Conservation (phyloP, 2,797 vertebrate species). For the Etheostoma nigrum region DNA sequence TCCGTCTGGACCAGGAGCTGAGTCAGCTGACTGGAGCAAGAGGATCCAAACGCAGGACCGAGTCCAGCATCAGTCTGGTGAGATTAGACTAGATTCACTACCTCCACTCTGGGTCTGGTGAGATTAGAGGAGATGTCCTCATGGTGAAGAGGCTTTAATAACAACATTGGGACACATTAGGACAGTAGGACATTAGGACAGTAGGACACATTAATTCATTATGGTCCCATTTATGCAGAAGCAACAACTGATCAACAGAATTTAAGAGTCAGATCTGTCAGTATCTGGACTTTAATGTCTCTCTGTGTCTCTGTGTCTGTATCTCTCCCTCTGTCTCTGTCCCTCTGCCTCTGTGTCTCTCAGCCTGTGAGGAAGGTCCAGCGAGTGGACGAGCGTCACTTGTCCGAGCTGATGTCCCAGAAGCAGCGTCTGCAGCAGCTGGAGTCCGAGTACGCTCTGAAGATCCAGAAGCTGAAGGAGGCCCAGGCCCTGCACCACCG, state of each 20-base stretch:
- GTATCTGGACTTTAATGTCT: too few species aligned
- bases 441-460: slow-evolving; percentile 94
- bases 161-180: too few species aligned
- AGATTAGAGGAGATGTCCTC: slow-evolving; percentile 36
- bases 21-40: slow-evolving; percentile 85
- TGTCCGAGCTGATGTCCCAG: slow-evolving; percentile 92
- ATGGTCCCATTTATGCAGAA: too few species aligned
- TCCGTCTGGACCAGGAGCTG: slow-evolving; percentile 90
- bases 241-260: too few species aligned
- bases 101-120: slow-evolving; percentile 81
- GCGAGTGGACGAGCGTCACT: slow-evolving; percentile 89
- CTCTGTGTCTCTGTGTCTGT: too few species aligned
- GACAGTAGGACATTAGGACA: too few species aligned
- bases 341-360: not conserved
- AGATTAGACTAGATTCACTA: slow-evolving; percentile 38
- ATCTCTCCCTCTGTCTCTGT: too few species aligned
- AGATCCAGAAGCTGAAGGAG: slow-evolving; percentile 96
- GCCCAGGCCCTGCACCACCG: slow-evolving; percentile 87
- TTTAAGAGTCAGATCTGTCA: too few species aligned
- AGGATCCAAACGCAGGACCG: slow-evolving; percentile 86
- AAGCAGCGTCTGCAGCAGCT: slow-evolving; percentile 94
- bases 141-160: too few species aligned
- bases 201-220: too few species aligned
- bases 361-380: slow-evolving; percentile 88
- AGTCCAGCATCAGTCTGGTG: slow-evolving; percentile 84